phyloP scores from a whole-genome alignment of 2,113 vertebrate genomes.

The Danio rerio region GRCz12tu NC_133176.1:2526001-2526500 shows the following conservation, averaged over 20 bases:
- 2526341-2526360: background rate
- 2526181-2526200: slow-evolving; percentile 91
- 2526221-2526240: background rate
- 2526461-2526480: background rate
- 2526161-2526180: slow-evolving; percentile 94
- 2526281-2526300: background rate
- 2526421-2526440: background rate
- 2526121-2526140: slow-evolving; percentile 79
- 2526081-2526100: no score
- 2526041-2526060: background rate
- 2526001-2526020: background rate
- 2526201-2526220: slow-evolving; percentile 47
- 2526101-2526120: background rate
- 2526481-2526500: no score
- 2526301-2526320: background rate
- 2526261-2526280: no score
- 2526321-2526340: background rate
- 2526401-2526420: background rate
- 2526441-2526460: background rate
- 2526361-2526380: background rate
- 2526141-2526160: slow-evolving; percentile 94
- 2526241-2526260: background rate
- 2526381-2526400: background rate
- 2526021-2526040: background rate
- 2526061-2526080: background rate